Evolutionary conservation across 2,888 invertebrate species (phyloP), one percentile per base, ranked within the genome.

Genomic region (Dicranocentrus wangi): DNA sequence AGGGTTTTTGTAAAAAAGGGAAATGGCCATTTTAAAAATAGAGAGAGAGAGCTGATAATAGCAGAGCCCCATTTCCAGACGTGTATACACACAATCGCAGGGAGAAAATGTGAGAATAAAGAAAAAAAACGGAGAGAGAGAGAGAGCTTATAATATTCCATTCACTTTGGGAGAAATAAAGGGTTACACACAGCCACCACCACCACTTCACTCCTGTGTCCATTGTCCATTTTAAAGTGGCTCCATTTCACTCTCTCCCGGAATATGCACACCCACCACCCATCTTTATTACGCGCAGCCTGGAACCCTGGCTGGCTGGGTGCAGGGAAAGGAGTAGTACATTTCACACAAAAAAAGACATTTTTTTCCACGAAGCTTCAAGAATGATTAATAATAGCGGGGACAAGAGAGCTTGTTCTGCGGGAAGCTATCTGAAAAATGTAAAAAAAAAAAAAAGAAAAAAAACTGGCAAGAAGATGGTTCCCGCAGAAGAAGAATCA

Each of bases 321-420:
- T 3, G 32, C 32, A 10, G 3, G 5, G 10, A 58, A 17, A 65
- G 42, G 39, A 66, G 42, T 17, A 63, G 32, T 10, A 63, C 2
- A 17, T 63, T 63, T 27, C 23, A 58, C 17, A 25, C 58, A 58
- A 17, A 58, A 51, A 19, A 58, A 58, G 28, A 32, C 32, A 39
- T 63, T 32, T 8, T 28, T 32, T 63, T 63, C 39, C 63, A 60
- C 25, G 13, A 25, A 28, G 19, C 10, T 32, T 10, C n/a, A 32
- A 61, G 21, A 69, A 69, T 69, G 69, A 69, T 69, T 69, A 69
- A 69, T 69, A 69, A 61, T 61, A 28, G 32, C 61, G 32, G 61
- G 61, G 61, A 15, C n/a, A 23, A 25, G 25, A 58, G 19, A 19
- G 55, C 21, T 55, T 55, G 7, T 53, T 53, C 17, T 53, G 21